A percentile compares a stretch with the other conserved stretches of the same genome.
phyloP scores from a whole-genome alignment of 2,888 invertebrate genomes.

The Gastrophysa polygoni region DNA sequence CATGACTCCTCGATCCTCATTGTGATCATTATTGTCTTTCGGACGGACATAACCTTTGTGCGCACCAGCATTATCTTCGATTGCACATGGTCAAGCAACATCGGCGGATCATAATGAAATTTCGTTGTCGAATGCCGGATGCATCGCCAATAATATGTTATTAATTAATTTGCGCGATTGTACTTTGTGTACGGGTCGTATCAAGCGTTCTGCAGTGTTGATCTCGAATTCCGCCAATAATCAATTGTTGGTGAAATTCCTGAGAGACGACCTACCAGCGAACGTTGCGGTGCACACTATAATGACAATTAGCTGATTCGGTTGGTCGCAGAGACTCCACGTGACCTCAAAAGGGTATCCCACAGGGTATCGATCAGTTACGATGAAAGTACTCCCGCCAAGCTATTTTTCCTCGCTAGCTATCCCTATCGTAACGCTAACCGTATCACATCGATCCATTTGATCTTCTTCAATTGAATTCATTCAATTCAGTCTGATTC shows the following conservation, averaged over 20 bases:
- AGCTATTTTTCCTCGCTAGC: too few species aligned
- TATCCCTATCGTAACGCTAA: too few species aligned
- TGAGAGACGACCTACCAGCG: slow-evolving; percentile 44
- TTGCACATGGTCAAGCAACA: slow-evolving; percentile 31
- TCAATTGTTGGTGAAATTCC: slow-evolving; percentile 52
- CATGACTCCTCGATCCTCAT: background rate
- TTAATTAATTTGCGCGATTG: slow-evolving; percentile 49
- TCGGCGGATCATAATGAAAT: slow-evolving; percentile 38
- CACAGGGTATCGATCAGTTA: too few species aligned
- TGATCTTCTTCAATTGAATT: too few species aligned
- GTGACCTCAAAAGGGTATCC: too few species aligned
- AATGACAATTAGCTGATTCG: slow-evolving; percentile 58
- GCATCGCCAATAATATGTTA: slow-evolving; percentile 47
- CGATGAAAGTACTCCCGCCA: too few species aligned
- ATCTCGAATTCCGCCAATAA: slow-evolving; percentile 47
- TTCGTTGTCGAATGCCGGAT: slow-evolving; percentile 36
- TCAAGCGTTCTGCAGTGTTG: slow-evolving; percentile 51
- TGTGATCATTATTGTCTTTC: slow-evolving; percentile 2
- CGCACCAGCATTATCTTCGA: slow-evolving; percentile 26
- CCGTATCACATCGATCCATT: too few species aligned
- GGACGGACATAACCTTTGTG: background rate
- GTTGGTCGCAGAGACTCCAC: slow-evolving; percentile 42
- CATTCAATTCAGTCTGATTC: too few species aligned
- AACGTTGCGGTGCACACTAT: slow-evolving; percentile 17
- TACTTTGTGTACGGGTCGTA: slow-evolving; percentile 46